Evolutionary conservation across 64 coral and sea anemone species (phyloP), one percentile per base, ranked within the genome.

Genomic region (Montipora capricornis): DNA sequence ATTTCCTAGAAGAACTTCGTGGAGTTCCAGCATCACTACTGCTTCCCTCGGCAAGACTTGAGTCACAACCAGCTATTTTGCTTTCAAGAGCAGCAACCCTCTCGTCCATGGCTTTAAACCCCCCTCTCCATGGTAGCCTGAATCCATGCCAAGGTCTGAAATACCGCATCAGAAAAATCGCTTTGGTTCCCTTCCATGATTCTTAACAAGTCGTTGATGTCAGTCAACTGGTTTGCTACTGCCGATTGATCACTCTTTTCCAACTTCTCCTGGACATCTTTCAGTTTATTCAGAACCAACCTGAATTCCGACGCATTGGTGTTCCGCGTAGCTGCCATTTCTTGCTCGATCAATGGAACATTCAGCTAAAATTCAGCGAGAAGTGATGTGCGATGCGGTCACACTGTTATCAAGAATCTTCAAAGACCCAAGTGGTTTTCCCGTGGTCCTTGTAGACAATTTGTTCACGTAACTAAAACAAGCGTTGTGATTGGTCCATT

Each of bases 1-100:
- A n/a, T 78, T 78, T 78, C 76, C 15, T 78, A 51, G 76, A 78
- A 49, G 76, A 78, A 48, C 47, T 78, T 78, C 47, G 76, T 19
- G 76, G 45, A 45, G 11, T 78, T 78, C 37, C 37, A 78, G 76
- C 76, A 16, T 78, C 49, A 45, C 76, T 78, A 46, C 45, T 11
- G 76, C 76, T 78, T 78, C 9, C 76, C 76, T 78, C 76, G 13
- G 76, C 76, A 3, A 78, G 37, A 37, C 37, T 78, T 48, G 76
- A 45, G 15, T 45, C 45, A 52, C 76, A 78, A 13, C 17, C 76
- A 45, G 4, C 15, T 10, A 50, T 13, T 78, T 78, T 78, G 19
- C 44, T 49, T 48, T 78, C 76, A 49, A 78, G 49, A 50, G 44
- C 76, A 15, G 16, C 76, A 78, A 78, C 49, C 76, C 49, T 78